These are phyloP conservation scores for Dascyllus trimaculatus DNA, from an alignment of 2,113 vertebrate genomes.

Conservation along the genomic window DNA sequence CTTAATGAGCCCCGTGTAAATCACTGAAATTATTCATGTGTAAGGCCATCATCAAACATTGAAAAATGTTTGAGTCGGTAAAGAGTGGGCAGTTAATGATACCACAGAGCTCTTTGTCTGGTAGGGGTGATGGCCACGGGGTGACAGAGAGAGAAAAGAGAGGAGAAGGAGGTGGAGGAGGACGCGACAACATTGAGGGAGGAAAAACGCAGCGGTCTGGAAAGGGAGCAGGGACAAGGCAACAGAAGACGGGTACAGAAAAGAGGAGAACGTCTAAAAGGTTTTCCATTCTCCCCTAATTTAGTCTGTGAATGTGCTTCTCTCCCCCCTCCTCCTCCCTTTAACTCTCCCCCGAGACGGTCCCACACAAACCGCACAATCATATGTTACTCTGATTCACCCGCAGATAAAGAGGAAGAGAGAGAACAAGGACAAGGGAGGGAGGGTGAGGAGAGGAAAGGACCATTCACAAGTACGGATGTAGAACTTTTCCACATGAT, in stretches of 20 bases:
- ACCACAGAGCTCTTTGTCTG: constrained; percentile 59
- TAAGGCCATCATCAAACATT: constrained; percentile 40
- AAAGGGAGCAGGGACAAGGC: constrained; percentile 57
- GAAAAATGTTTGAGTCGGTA: constrained; percentile 54
- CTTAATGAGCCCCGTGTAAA: constrained; percentile 49
- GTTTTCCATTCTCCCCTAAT: constrained; percentile 70
- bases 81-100: constrained; percentile 63
- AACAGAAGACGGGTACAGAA: constrained; percentile 55
- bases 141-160: constrained; percentile 33
- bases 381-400: constrained; percentile 75
- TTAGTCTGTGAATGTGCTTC: constrained; percentile 64
- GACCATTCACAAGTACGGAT: constrained; percentile 57
- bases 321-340: constrained; percentile 29
- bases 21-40: constrained; percentile 36
- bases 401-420: constrained; percentile 67
- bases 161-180: constrained; percentile 42
- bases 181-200: constrained; percentile 32
- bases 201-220: constrained; percentile 57
- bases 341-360: constrained; percentile 67
- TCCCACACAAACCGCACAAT: constrained; percentile 73
- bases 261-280: constrained; percentile 69
- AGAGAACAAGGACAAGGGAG: constrained; percentile 41
- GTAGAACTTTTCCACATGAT: constrained; percentile 50
- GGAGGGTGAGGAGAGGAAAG: constrained; percentile 44
- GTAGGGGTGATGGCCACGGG: constrained; percentile 53